Base-by-base conservation (phyloP, 2,113 vertebrate species). In the Gymnarchus niloticus region DNA sequence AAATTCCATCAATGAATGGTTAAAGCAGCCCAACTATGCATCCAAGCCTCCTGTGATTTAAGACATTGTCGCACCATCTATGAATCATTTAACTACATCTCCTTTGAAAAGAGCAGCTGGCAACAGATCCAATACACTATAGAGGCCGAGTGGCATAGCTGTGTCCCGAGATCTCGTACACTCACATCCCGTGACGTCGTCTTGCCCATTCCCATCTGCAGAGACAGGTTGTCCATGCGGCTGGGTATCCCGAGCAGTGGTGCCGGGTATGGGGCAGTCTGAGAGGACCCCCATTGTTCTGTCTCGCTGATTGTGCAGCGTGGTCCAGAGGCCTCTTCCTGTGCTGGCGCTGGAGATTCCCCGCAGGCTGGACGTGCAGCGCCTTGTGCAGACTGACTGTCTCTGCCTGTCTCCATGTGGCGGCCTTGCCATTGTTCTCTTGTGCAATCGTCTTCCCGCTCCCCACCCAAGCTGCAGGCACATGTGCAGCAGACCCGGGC, bases 381-480 rank as follows among this genome's bases (percentile, higher is more conserved):
- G 77, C 48, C 91, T 86, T 83, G 88, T 3, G 91, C 92, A 95
- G 94, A 95, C 94, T 91, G 84, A 56, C 91, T 94, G 94, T 95
- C 94, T 95, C 91, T 90, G 77, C 87, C 83, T 85, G 91, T 92
- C 92, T 92, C 94, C 92, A 92, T 86, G 85, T 65, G 86, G 91
- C 89, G 91, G 92, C 90, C 92, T 93, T 90, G 77, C 93, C 88
- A 95, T 95, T 95, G 94, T 95, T 94, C 92, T 91, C 33, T 33
- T 61, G 80, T 84, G 78, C 89, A 88, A 91, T 92, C 90, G 0
- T 10, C 49, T 1, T 8, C 49, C 23, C 84, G 80, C 46, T 56
- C 80, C 33, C 73, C 83, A 81, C 69, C 81, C 41, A 57, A 84
- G 87, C 87, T 87, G 48, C 86, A 81, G 83, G 88, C 86, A 85